Percentiles rank a stretch among this genome's conserved stretches.
These are phyloP conservation scores for Eubasilissa regina DNA, from an alignment of 1,140 invertebrate species.

Conservation along the genomic window DNA sequence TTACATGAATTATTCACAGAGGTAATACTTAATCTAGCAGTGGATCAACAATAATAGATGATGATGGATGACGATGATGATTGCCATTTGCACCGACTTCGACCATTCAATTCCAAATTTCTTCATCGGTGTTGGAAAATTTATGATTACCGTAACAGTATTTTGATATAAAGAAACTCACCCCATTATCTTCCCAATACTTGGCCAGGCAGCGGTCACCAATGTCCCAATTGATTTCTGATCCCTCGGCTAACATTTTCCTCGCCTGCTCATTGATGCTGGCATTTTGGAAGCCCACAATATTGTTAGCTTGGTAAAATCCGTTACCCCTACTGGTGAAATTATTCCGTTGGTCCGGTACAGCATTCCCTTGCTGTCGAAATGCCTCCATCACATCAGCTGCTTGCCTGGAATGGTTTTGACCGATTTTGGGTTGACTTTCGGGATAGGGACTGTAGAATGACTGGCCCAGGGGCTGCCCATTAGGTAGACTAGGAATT, in stretches of 20 bases:
- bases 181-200: constrained; percentile 93
- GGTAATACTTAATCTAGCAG: too few relatives aligned
- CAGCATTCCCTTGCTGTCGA: constrained; percentile 42
- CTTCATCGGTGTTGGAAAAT: too few relatives aligned
- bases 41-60: too few relatives aligned
- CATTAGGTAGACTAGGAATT: constrained; percentile 63
- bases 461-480: constrained; percentile 59
- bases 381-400: constrained; percentile 48
- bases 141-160: too few relatives aligned
- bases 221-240: constrained; percentile 78
- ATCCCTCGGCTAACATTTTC: constrained; percentile 68
- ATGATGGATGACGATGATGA: too few relatives aligned
- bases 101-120: too few relatives aligned
- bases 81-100: too few relatives aligned
- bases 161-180: constrained; percentile 65
- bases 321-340: constrained; percentile 60
- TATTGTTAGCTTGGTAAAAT: constrained; percentile 73
- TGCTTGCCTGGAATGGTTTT: constrained; percentile 42
- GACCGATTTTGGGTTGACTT: constrained; percentile 47
- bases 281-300: constrained; percentile 75
- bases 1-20: too few relatives aligned
- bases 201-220: constrained; percentile 90
- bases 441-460: constrained; percentile 55
- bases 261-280: constrained; percentile 75
- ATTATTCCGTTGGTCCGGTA: constrained; percentile 47